These are phyloP conservation scores for Magallana angulata DNA, from an alignment of 1,140 invertebrate species.

Conservation along the genomic window DNA sequence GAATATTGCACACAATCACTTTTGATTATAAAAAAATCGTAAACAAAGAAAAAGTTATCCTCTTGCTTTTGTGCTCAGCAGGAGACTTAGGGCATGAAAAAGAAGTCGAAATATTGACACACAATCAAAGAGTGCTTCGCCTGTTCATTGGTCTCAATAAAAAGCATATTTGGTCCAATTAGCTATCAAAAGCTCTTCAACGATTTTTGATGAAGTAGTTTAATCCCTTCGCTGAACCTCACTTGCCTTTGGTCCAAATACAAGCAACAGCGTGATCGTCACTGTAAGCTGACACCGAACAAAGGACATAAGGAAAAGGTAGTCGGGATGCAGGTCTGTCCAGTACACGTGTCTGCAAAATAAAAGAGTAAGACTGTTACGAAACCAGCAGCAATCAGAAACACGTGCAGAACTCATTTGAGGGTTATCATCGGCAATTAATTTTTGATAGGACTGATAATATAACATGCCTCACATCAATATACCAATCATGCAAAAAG, in stretches of 20 bases:
- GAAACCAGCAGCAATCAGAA: too few species aligned
- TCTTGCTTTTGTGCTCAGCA: neutral
- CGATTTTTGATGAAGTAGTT: neutral
- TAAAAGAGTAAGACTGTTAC: neutral
- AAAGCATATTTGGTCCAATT: neutral
- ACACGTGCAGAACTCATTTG: too few species aligned
- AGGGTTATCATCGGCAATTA: too few species aligned
- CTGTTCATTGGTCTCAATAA: neutral
- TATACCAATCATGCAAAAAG: too few species aligned
- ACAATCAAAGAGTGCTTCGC: neutral
- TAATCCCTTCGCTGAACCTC: neutral
- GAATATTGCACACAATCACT: constrained; percentile 53
- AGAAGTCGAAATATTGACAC: neutral
- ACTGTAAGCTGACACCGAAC: constrained; percentile 88
- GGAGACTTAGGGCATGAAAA: neutral
- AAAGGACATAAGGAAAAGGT: constrained; percentile 86
- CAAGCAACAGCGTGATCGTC: constrained; percentile 86
- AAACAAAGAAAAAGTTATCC: neutral
- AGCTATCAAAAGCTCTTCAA: neutral
- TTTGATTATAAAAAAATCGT: neutral
- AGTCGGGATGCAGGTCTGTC: constrained; percentile 85
- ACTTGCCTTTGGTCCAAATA: constrained; percentile 86
- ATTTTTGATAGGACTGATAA: too few species aligned
- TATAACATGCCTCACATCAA: too few species aligned
- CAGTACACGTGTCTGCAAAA: constrained; percentile 80